Conservation (phyloP, 2,797 vertebrate species). For the Bucorvus abyssinicus region DNA sequence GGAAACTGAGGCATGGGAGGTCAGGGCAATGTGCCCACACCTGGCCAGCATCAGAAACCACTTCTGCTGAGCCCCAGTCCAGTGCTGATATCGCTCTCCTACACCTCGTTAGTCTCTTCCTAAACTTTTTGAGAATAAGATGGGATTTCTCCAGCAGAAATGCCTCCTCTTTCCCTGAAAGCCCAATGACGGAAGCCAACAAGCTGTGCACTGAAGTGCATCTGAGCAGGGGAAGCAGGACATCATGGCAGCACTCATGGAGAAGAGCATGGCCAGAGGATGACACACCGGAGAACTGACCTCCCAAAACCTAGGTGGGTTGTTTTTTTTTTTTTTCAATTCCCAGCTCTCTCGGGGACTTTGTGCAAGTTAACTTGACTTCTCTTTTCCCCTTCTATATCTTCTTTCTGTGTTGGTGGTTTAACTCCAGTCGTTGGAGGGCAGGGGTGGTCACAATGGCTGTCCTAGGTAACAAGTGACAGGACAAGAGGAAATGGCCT, state of each 20-base stretch:
- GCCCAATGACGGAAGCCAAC: background rate
- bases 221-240: background rate
- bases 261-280: background rate
- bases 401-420: background rate
- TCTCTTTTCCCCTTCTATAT: background rate
- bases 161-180: background rate
- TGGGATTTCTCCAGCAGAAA: background rate
- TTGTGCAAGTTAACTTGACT: background rate
- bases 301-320: background rate
- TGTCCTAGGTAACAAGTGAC: too few relatives aligned
- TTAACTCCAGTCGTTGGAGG: background rate
- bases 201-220: background rate
- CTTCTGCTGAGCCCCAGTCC: background rate
- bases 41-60: background rate
- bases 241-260: background rate
- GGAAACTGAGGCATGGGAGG: background rate
- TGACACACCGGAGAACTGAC: background rate
- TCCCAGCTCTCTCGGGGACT: background rate
- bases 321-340: background rate
- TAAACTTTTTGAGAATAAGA: background rate
- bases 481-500: too few relatives aligned
- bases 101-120: background rate
- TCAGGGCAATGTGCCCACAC: accelerated
- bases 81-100: accelerated
- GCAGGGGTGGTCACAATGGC: accelerated